Evolutionary conservation across 64 coral and sea anemone species (phyloP).

Genomic region (Acropora tenuis): DNA sequence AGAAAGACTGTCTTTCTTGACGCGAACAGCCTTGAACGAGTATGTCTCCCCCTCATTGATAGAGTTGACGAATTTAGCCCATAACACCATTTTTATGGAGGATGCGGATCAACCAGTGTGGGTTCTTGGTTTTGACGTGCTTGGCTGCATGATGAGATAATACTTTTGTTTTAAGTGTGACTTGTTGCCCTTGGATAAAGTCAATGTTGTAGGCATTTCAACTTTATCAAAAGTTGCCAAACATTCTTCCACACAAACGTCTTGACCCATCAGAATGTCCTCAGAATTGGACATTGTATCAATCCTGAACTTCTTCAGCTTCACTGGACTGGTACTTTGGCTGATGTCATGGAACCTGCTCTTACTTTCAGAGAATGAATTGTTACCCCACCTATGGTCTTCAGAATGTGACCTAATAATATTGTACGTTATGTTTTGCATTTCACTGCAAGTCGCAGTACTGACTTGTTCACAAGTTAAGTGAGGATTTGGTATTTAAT

Average conservation of each 20-base stretch:
- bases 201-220: slow-evolving; percentile 26
- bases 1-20: slow-evolving; percentile 39
- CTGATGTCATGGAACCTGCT: not conserved
- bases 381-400: not conserved
- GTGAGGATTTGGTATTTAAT: not conserved
- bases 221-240: slow-evolving; percentile 6
- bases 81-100: slow-evolving; percentile 32
- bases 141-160: not conserved
- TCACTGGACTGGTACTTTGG: slow-evolving; percentile 14
- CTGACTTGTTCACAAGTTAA: slow-evolving; percentile 10
- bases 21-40: slow-evolving; percentile 15
- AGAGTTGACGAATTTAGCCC: slow-evolving; percentile 46
- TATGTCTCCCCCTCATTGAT: slow-evolving; percentile 50
- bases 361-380: not conserved
- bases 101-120: slow-evolving; percentile 27
- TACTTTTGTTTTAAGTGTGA: not conserved
- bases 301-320: slow-evolving; percentile 51
- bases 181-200: slow-evolving; percentile 11
- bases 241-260: slow-evolving; percentile 19
- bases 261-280: slow-evolving; percentile 39
- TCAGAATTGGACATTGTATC: slow-evolving; percentile 23
- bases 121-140: slow-evolving; percentile 14
- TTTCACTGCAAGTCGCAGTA: slow-evolving; percentile 7
- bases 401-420: slow-evolving; percentile 7
- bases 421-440: not conserved